Evolutionary conservation across 2,888 invertebrate species (phyloP).

Genomic region (Drosophila recens): DNA sequence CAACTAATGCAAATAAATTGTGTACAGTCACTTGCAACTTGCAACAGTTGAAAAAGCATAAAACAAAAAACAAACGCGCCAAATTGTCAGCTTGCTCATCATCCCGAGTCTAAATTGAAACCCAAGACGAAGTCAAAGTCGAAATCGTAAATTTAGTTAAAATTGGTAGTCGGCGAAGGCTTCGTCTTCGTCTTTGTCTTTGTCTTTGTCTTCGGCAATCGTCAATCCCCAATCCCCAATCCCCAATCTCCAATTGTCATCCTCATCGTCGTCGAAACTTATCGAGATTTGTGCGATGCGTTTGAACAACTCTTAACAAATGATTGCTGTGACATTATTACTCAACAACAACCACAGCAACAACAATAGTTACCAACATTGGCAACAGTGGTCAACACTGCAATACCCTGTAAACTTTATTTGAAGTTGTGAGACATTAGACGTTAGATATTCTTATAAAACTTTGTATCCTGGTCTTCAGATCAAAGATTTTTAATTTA

Average conservation of each 20-base stretch:
- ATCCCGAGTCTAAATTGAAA: conserved; percentile 31
- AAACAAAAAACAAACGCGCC: conserved; percentile 16
- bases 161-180: conserved; percentile 7
- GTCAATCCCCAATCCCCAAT: conserved; percentile 21
- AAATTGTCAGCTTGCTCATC: conserved; percentile 63
- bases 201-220: conserved; percentile 7
- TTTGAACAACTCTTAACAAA: conserved; percentile 54
- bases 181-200: conserved; percentile 8
- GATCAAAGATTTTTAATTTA: no score
- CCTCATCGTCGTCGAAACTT: conserved; percentile 30
- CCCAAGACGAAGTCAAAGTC: conserved; percentile 6
- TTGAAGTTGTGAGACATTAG: no score
- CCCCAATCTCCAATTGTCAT: conserved; percentile 43
- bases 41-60: neutral
- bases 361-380: neutral
- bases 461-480: no score
- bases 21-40: conserved; percentile 60
- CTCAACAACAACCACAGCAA: conserved; percentile 34
- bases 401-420: conserved; percentile 17
- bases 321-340: conserved; percentile 65
- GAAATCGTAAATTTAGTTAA: conserved; percentile 15
- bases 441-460: no score
- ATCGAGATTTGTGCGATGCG: conserved; percentile 40
- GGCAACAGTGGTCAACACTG: neutral
- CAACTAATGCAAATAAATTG: conserved; percentile 80